Conservation (phyloP, 2,888 invertebrate species). For the Apamea monoglypha region DNA sequence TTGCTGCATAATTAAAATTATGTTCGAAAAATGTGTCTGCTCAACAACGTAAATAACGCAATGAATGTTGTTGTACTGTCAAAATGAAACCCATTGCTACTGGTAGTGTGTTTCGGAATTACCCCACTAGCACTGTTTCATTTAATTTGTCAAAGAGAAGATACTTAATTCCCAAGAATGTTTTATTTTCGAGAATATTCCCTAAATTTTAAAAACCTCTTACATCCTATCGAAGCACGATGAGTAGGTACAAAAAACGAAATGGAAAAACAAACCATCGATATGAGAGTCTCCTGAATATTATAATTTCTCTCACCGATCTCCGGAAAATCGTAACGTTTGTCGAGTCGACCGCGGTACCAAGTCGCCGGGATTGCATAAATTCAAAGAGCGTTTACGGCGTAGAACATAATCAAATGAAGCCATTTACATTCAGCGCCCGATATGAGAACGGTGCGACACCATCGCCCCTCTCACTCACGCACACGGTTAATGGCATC, state of each 20-base stretch:
- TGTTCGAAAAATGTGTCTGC: no score
- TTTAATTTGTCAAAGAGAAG: not conserved
- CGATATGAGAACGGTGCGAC: slow-evolving; percentile 77
- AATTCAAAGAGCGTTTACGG: slow-evolving; percentile 85
- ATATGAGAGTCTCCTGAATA: slow-evolving; percentile 37
- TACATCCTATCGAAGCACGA: not conserved
- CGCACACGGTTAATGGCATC: slow-evolving; percentile 84
- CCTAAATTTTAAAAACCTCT: not conserved
- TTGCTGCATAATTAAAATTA: no score
- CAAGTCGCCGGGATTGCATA: slow-evolving; percentile 83
- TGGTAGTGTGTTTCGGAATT: no score
- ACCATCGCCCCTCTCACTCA: slow-evolving; percentile 78
- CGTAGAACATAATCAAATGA: slow-evolving; percentile 88
- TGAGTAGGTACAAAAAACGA: not conserved
- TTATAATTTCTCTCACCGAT: slow-evolving; percentile 60
- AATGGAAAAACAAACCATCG: slow-evolving; percentile 23
- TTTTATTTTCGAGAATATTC: not conserved
- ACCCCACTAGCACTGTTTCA: not conserved
- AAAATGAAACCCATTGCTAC: no score
- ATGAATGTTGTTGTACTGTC: no score
- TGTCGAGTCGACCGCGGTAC: slow-evolving; percentile 74
- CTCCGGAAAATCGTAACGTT: slow-evolving; percentile 70
- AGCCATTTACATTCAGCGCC: slow-evolving; percentile 88
- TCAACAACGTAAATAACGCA: no score
- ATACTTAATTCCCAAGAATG: not conserved